Evolutionary conservation across 2,797 vertebrate species (phyloP), one percentile per base, ranked within the genome.

Genomic region (Xenentodon cancila): DNA sequence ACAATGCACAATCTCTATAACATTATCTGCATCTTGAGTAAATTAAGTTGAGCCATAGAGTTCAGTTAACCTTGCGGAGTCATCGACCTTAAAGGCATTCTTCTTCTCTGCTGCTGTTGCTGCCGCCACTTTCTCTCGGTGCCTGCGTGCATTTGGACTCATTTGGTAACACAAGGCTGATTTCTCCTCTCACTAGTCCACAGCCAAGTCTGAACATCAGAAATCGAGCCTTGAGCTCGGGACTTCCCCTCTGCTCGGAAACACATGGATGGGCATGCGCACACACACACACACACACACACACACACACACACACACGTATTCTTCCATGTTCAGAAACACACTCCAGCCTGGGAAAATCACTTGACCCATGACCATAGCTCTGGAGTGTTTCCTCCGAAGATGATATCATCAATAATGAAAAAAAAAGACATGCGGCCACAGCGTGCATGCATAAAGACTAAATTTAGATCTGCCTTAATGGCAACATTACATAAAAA

Each of bases 301-400:
- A 25, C 25, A 25, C 25, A 25, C 25, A 40, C 21, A 59, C 18
- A 64, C 56, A 73, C 61, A 72, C 66, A 76, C 56, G 44, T 76
- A 64, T 65, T 63, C 72, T 84, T n/a, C 75, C 68, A 72, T 83
- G 79, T 77, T 81, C 79, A 77, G 71, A 75, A 77, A 88, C 87
- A 86, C 85, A 84, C 89, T 87, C 87, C 59, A 77, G 88, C 88
- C 86, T 92, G 92, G 91, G 91, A 92, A 93, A 90, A 84, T 89
- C 85, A 83, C 86, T 85, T 91, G 87, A 92, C 88, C 90, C 65
- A 44, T 87, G 88, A 92, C 88, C 86, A 43, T 73, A 87, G 75
- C 62, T 65, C 49, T 75, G 63, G 66, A 88, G 77, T 72, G 89
- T 82, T 92, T 92, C 89, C 86, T 89, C 83, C 74, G 49, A 87